These are phyloP conservation scores for Stichodactyla helianthus DNA, from an alignment of 64 coral and sea anemone genomes.

Conservation along the genomic window DNA sequence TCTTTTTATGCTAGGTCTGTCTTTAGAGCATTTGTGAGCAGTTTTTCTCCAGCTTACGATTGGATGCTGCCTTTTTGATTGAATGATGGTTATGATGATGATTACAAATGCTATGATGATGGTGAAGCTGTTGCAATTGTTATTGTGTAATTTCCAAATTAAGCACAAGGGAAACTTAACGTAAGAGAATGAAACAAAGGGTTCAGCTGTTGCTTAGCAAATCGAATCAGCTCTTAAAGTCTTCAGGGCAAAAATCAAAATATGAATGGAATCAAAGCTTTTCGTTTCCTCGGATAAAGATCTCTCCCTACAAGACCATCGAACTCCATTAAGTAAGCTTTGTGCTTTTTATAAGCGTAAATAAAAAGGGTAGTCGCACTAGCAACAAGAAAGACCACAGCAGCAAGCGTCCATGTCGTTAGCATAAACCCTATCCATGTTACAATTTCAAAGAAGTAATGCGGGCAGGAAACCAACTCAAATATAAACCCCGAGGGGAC, in stretches of 20 bases:
- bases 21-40: too few species aligned
- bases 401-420: slow-evolving; percentile 50
- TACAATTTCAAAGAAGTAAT: slow-evolving; percentile 78
- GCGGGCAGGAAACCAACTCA: slow-evolving; percentile 61
- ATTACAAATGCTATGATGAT: too few species aligned
- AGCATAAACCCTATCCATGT: slow-evolving; percentile 80
- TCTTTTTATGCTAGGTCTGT: too few species aligned
- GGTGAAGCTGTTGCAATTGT: too few species aligned
- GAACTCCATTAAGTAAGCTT: slow-evolving; percentile 53
- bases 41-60: too few species aligned
- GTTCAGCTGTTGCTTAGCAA: background rate
- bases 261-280: slow-evolving; percentile 62
- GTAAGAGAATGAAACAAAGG: background rate
- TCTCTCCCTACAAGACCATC: slow-evolving; percentile 59
- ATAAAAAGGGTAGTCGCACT: slow-evolving; percentile 50
- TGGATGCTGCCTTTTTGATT: too few species aligned
- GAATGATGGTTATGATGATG: too few species aligned
- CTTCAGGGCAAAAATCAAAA: slow-evolving; percentile 23
- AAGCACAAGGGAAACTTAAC: background rate
- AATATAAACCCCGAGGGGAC: slow-evolving; percentile 73
- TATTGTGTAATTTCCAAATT: too few species aligned
- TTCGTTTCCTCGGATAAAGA: slow-evolving; percentile 61
- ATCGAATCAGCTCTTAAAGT: background rate
- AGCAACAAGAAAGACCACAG: slow-evolving; percentile 66
- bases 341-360: slow-evolving; percentile 73